These are phyloP conservation scores for Diarsia brunnea DNA, from an alignment of 2,888 invertebrate genomes.

Conservation along the genomic window DNA sequence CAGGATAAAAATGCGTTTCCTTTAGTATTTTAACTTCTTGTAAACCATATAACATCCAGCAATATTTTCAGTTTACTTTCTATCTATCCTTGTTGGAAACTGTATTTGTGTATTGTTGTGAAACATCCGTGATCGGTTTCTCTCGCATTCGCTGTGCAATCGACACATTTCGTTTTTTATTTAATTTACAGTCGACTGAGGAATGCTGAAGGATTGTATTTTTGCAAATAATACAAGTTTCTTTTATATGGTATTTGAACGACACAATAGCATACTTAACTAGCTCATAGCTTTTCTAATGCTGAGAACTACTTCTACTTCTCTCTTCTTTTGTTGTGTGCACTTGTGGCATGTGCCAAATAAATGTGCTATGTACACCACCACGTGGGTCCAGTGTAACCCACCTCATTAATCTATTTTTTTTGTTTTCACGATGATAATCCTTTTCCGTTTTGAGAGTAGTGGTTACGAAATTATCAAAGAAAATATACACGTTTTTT, in stretches of 20 bases:
- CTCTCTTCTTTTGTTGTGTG: no score
- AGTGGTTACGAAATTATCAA: neutral
- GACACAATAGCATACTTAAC: neutral
- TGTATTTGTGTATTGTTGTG: slow-evolving; percentile 62
- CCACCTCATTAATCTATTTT: rapidly evolving
- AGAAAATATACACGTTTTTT: no score
- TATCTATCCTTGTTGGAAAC: slow-evolving; percentile 37
- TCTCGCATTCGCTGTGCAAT: slow-evolving; percentile 64
- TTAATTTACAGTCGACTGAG: neutral
- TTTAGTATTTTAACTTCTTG: neutral
- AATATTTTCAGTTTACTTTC: slow-evolving; percentile 12
- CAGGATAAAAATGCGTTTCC: neutral
- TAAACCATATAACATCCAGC: slow-evolving; percentile 21
- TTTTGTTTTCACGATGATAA: neutral
- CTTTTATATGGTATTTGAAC: neutral
- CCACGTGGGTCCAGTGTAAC: neutral
- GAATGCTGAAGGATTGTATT: neutral
- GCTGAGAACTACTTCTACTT: neutral
- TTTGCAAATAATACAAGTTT: neutral
- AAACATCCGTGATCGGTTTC: slow-evolving; percentile 75
- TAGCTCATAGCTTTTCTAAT: neutral
- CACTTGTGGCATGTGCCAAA: no score
- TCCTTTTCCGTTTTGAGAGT: neutral
- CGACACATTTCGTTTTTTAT: slow-evolving; percentile 68
- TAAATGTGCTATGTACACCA: no score